Percentiles rank a stretch among this genome's conserved stretches.
These are phyloP conservation scores for Toxotes jaculatrix DNA, from an alignment of 2,113 vertebrate species.

Conservation along the genomic window DNA sequence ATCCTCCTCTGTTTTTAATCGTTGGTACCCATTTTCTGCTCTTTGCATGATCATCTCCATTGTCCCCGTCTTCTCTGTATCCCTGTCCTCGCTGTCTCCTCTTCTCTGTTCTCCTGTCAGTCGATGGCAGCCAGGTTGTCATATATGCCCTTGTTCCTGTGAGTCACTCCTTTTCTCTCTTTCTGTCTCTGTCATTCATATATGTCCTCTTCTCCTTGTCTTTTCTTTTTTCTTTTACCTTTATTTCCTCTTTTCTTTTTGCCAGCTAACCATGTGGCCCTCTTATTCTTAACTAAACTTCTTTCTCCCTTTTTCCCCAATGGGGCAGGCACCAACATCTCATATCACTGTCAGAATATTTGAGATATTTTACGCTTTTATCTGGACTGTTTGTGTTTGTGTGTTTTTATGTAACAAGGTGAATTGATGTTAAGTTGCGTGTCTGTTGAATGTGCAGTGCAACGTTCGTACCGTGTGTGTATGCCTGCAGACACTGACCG, in stretches of 20 bases:
- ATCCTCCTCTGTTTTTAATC: conserved; percentile 9
- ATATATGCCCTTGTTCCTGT: neutral
- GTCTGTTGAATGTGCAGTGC: neutral
- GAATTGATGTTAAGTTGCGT: neutral
- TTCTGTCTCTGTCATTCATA: neutral
- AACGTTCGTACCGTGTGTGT: neutral
- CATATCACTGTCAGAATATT: neutral
- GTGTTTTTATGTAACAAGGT: neutral
- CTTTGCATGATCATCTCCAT: neutral
- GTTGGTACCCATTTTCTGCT: neutral
- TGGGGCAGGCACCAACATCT: neutral
- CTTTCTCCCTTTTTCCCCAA: neutral
- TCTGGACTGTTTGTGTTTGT: neutral
- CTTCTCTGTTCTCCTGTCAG: neutral
- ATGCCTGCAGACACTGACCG: neutral
- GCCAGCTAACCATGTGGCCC: neutral
- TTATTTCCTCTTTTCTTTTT: neutral
- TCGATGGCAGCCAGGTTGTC: neutral
- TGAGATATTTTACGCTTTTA: neutral
- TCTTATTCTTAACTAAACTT: too few species aligned
- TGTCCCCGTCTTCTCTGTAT: neutral
- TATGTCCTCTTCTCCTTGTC: neutral
- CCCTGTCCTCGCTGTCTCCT: neutral
- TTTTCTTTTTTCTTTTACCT: neutral
- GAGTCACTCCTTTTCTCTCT: neutral